Base-by-base conservation (phyloP, 2,888 invertebrate genomes). In the Elmis aenea region DNA sequence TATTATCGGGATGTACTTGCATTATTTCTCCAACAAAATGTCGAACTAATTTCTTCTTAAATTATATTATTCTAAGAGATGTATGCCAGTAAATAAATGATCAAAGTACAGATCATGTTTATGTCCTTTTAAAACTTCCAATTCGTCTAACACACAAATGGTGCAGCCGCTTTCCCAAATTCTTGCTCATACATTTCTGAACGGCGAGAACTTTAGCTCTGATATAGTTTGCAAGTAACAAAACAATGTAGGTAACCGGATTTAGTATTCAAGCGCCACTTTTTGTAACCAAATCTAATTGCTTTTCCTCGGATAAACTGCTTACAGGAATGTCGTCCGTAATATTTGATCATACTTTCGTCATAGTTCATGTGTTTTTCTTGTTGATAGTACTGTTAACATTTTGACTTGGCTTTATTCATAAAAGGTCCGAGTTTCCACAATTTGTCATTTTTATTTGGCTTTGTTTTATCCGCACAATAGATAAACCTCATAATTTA, bases 401-500 rank as follows among this genome's bases (percentile, higher is more conserved):
- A 29, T 12, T 66, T 2, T 85, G 62, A 16, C 14, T 26, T 26
- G 3, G 4, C n/a, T 22, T 11, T 3, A 18, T 30, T 10, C 22
- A 49, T 49, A 1, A 49, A 26, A 4, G 47, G 38, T 13, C 47
- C 13, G 5, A 51, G 14, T 32, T 47, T 51, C 33, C 42, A 47
- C 21, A 24, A 6, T 28, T 45, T 41, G 18, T 42, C 36, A 6
- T 22, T 25, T 13, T 23, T 14, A 21, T 39, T 32, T 25, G 32
- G 26, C 11, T 33, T 26, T 21, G 26, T 35, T 34, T 45, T 45
- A 29, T 45, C 31, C 6, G 42, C 41, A 28, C 34, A 37, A 29
- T 48, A 38, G 11, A 44, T 20, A 28, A 20, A 42, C 13, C 22
- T 24, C 13, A 35, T 21, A 31, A 48, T 42, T 15, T 38, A 32